phyloP scores from a whole-genome alignment of 2,888 invertebrate genomes.

The Odontocolon sp. region DNA sequence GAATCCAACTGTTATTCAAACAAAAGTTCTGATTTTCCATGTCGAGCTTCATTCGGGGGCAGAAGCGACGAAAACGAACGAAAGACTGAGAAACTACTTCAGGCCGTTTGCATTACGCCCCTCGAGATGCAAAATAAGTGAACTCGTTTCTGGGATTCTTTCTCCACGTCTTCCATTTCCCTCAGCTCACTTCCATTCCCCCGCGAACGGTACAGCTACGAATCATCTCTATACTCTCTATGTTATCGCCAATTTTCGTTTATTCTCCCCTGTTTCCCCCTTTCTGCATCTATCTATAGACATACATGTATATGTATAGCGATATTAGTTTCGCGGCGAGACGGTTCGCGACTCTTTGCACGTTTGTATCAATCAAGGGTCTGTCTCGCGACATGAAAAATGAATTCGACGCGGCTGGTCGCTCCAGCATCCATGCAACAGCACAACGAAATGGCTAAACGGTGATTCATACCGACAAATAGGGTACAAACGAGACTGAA shows the following conservation, averaged over 20 bases:
- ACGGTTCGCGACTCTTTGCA: slow-evolving; percentile 44
- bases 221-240: not conserved
- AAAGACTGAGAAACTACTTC: too few species aligned
- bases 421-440: slow-evolving; percentile 31
- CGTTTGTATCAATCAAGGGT: slow-evolving; percentile 74
- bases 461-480: slow-evolving; percentile 68
- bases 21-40: slow-evolving; percentile 42
- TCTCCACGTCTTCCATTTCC: slow-evolving; percentile 25
- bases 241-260: slow-evolving; percentile 2
- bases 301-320: slow-evolving; percentile 10
- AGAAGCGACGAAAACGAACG: too few species aligned
- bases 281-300: slow-evolving; percentile 1
- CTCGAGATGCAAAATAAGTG: slow-evolving; percentile 31
- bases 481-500: not conserved
- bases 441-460: slow-evolving; percentile 70
- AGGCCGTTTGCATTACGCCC: too few species aligned
- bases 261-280: not conserved
- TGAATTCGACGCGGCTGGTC: slow-evolving; percentile 67
- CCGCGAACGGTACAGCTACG: not conserved
- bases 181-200: not conserved
- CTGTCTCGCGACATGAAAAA: slow-evolving; percentile 71
- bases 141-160: slow-evolving; percentile 29
- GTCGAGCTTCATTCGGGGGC: too few species aligned
- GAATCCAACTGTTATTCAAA: slow-evolving; percentile 40
- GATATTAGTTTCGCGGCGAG: slow-evolving; percentile 49